Evolutionary conservation across 2,113 vertebrate species (phyloP).

Genomic region (Xenus cinereus): DNA sequence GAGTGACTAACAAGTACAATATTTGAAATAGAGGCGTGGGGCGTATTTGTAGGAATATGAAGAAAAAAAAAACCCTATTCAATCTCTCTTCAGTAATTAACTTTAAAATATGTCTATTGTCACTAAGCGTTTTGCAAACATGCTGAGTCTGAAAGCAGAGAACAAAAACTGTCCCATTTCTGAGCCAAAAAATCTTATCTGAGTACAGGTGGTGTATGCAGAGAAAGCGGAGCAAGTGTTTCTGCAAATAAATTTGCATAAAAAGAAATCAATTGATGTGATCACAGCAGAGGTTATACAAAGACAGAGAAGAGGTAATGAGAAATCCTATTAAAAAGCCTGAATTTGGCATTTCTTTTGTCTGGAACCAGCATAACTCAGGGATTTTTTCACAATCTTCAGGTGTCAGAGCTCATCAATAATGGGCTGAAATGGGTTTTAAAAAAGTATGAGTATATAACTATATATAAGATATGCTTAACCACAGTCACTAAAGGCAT

Average conservation of each 20-base stretch:
- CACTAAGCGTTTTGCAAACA: neutral
- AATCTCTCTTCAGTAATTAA: neutral
- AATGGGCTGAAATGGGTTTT: neutral
- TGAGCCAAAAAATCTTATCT: neutral
- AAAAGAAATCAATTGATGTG: neutral
- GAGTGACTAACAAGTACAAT: conserved; percentile 38
- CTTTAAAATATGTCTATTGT: neutral
- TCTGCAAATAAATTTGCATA: neutral
- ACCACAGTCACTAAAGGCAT: neutral
- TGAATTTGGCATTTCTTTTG: neutral
- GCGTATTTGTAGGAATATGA: conserved; percentile 5
- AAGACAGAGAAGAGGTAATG: neutral
- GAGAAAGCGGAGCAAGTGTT: neutral
- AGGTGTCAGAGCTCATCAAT: neutral
- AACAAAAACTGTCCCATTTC: neutral
- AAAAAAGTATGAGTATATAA: neutral
- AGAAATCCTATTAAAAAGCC: neutral
- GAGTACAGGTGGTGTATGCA: neutral
- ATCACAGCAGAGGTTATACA: neutral
- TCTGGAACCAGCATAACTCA: neutral
- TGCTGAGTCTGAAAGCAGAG: neutral
- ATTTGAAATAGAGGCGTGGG: conserved; percentile 29
- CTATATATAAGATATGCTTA: neutral
- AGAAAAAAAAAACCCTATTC: neutral
- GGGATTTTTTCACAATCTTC: neutral